These are phyloP conservation scores for Gasteruption jaculator DNA, from an alignment of 2,888 invertebrate genomes.

Conservation along the genomic window DNA sequence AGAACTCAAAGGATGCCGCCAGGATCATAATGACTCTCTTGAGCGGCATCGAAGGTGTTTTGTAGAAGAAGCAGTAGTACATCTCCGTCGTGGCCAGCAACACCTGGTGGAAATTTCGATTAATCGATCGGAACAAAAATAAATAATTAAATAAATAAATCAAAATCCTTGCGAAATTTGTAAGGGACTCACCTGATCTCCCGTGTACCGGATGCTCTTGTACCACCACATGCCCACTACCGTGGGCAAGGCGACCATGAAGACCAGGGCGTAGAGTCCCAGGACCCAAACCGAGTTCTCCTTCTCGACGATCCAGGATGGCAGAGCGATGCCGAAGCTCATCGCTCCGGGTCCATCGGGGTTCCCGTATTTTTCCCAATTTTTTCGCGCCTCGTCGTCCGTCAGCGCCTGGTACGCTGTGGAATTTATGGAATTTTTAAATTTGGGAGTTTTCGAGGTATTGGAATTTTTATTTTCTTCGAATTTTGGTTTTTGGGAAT, in stretches of 20 bases:
- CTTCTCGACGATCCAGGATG: constrained; percentile 99
- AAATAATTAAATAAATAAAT: constrained; percentile 4
- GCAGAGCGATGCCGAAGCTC: constrained; percentile 98
- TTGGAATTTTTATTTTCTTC: no score
- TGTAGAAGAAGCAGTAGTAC: constrained; percentile 93
- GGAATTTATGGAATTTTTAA: no score
- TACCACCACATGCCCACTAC: constrained; percentile 99
- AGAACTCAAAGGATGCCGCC: constrained; percentile 95
- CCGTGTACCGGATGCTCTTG: constrained; percentile 92
- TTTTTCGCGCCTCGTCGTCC: constrained; percentile 93
- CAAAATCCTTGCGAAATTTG: constrained; percentile 1
- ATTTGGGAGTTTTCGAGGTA: no score
- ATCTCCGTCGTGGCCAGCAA: constrained; percentile 94
- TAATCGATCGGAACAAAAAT: neutral
- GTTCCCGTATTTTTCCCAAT: constrained; percentile 99
- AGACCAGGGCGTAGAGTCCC: constrained; percentile 90
- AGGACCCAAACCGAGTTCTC: constrained; percentile 98
- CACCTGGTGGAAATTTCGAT: constrained; percentile 56
- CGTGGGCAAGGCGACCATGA: constrained; percentile 94
- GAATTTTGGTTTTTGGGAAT: no score
- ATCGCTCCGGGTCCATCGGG: constrained; percentile 99
- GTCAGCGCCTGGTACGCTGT: constrained; percentile 77
- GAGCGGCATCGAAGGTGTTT: constrained; percentile 91
- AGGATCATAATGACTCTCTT: constrained; percentile 96
- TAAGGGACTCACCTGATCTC: constrained; percentile 68